phyloP scores from a whole-genome alignment of 1,140 invertebrate species.

The Zaprionus inermis region DNA sequence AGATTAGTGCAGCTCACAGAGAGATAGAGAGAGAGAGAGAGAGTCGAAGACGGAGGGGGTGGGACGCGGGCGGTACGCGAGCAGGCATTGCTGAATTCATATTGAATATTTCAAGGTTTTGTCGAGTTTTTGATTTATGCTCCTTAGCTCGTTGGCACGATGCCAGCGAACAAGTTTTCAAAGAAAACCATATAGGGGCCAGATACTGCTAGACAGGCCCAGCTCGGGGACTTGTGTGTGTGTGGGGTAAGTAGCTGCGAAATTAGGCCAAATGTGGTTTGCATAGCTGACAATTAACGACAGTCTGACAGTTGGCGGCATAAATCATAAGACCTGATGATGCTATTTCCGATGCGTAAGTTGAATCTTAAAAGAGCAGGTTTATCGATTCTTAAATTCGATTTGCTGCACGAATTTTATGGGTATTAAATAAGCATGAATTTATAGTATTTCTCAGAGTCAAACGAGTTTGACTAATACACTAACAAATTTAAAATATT shows the following conservation, averaged over 20 bases:
- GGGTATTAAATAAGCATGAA: background rate
- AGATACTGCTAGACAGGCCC: constrained; percentile 2
- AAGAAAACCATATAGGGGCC: background rate
- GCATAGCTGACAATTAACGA: constrained; percentile 9
- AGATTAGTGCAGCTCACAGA: constrained; percentile 66
- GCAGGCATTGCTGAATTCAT: constrained; percentile 41
- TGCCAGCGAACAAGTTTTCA: constrained; percentile 36
- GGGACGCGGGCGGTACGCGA: too few species aligned
- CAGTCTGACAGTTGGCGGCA: constrained; percentile 8
- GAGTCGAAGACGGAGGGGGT: constrained; percentile 29
- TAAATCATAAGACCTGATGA: background rate
- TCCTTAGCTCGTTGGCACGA: constrained; percentile 34
- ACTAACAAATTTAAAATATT: too few species aligned
- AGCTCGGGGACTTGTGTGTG: background rate
- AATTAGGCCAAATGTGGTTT: constrained; percentile 13
- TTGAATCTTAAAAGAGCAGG: background rate
- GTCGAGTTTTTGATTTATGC: constrained; percentile 68
- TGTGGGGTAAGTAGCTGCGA: constrained; percentile 20
- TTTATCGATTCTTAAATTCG: background rate
- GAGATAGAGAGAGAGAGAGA: background rate
- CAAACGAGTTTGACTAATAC: background rate
- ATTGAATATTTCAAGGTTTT: constrained; percentile 71
- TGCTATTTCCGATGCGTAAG: background rate
- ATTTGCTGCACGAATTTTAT: background rate
- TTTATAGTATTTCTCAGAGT: background rate